Conservation (phyloP, 2,113 vertebrate species). For the Ciconia stormi region DNA sequence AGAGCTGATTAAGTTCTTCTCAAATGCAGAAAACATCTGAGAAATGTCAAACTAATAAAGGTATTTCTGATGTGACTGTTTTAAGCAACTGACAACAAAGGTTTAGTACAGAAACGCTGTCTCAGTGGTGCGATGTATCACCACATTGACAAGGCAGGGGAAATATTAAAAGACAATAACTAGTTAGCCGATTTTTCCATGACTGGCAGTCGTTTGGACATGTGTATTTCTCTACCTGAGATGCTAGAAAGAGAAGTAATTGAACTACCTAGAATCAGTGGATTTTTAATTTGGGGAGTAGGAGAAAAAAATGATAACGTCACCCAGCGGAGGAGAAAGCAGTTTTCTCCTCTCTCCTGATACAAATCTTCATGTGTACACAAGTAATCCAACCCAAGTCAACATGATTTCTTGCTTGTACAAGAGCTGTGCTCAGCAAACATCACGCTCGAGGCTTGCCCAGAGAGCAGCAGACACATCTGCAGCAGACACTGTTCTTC, state of each 20-base stretch:
- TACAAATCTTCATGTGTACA: neutral
- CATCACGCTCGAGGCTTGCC: neutral
- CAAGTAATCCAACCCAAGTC: neutral
- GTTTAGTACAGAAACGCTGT: neutral
- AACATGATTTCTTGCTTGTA: neutral
- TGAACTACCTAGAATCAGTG: neutral
- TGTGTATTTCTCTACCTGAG: neutral
- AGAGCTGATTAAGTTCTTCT: conserved; percentile 4
- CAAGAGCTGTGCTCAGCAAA: neutral
- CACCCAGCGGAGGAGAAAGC: neutral
- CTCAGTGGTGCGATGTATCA: neutral
- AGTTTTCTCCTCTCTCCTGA: neutral
- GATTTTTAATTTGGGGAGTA: neutral
- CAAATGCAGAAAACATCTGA: conserved; percentile 36
- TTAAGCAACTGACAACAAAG: conserved; percentile 13
- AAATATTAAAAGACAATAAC: neutral
- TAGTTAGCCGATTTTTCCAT: neutral
- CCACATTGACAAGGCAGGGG: neutral
- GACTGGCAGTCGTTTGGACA: neutral
- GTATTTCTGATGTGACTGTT: conserved; percentile 1
- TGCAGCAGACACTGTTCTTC: neutral
- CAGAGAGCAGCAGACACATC: neutral
- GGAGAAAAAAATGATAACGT: neutral
- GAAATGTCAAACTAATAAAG: conserved; percentile 52
- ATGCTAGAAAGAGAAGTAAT: neutral